Evolutionary conservation across 2,888 invertebrate genomes (phyloP).

Genomic region (Hermodice carunculata): DNA sequence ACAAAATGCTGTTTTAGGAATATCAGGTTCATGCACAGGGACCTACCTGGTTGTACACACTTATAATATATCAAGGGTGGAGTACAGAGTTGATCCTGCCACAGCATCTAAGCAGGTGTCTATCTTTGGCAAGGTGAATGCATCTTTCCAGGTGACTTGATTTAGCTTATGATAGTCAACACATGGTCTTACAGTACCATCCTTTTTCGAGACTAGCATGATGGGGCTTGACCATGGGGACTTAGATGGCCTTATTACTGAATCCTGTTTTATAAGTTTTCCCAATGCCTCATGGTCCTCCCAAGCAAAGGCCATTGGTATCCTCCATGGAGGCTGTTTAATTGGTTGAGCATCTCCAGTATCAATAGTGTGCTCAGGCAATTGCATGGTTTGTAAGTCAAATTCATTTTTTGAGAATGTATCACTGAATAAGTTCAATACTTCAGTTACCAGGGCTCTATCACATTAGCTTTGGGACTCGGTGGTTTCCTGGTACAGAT

Average conservation of each 20-base stretch:
- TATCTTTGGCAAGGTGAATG: constrained; percentile 34
- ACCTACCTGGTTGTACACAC: constrained; percentile 16
- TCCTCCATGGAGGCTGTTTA: background rate
- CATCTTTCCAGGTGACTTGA: constrained; percentile 14
- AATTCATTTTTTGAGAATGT: too few species aligned
- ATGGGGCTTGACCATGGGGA: constrained; percentile 3
- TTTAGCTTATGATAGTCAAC: constrained; percentile 39
- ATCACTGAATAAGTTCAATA: too few species aligned
- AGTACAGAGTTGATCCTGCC: constrained; percentile 28
- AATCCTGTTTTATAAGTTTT: background rate
- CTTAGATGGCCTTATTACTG: background rate
- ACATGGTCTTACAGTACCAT: constrained; percentile 34
- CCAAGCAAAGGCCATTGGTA: background rate
- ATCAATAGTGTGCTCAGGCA: background rate
- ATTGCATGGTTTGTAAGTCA: background rate
- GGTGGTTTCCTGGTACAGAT: too few species aligned
- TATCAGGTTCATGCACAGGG: background rate
- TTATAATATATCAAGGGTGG: constrained; percentile 32
- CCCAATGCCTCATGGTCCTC: background rate
- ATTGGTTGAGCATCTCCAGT: constrained; percentile 6
- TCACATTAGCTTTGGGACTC: too few species aligned
- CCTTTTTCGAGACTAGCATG: background rate
- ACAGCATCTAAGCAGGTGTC: constrained; percentile 22
- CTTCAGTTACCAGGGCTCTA: too few species aligned
- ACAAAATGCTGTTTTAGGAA: constrained; percentile 17